Conservation (phyloP, 2,888 invertebrate species). For the Pristionchus maxplancki region DNA sequence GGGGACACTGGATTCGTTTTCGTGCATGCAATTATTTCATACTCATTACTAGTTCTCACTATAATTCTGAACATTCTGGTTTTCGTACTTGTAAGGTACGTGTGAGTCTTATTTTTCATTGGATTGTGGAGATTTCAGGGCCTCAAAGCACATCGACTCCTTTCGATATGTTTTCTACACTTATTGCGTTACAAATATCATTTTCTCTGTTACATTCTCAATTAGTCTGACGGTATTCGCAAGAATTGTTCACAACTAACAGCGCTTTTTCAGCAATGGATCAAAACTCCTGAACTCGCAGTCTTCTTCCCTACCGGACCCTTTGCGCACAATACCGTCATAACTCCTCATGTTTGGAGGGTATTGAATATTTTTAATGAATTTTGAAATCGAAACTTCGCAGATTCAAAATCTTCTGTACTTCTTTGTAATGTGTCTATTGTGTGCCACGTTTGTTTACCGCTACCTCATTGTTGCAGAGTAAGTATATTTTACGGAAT, state of each 20-base stretch:
- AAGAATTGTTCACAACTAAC: too few relatives aligned
- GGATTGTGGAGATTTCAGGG: neutral
- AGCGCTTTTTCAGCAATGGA: neutral
- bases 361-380: neutral
- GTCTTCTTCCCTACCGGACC: neutral
- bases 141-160: neutral
- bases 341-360: neutral
- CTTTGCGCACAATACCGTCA: neutral
- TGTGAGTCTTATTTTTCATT: neutral
- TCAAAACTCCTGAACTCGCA: neutral
- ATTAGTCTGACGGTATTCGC: neutral
- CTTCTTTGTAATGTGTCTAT: neutral
- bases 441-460: neutral
- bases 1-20: neutral
- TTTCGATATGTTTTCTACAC: constrained; percentile 12
- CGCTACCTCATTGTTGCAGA: neutral
- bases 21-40: neutral
- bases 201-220: neutral
- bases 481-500: neutral
- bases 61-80: neutral
- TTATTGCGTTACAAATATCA: neutral
- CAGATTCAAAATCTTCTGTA: neutral
- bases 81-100: neutral
- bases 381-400: neutral
- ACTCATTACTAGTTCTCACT: neutral